A percentile compares a stretch with the other conserved stretches of the same genome.
Conservation (phyloP, 2,113 vertebrate genomes). For the Gadus chalcogrammus region DNA sequence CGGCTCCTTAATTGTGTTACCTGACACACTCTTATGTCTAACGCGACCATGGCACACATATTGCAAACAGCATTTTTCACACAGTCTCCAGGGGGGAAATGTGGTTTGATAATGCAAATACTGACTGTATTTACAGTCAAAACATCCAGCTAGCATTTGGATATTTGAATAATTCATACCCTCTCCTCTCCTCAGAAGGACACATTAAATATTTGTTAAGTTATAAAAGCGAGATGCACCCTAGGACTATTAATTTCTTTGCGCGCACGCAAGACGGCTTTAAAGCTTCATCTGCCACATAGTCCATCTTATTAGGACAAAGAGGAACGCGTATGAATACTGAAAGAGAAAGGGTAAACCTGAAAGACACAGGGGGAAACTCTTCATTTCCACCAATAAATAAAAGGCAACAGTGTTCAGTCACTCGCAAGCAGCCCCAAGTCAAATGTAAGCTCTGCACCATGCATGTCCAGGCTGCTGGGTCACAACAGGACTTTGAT, state of each 20-base stretch:
- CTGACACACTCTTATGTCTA: too few species aligned
- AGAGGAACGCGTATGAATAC: not conserved
- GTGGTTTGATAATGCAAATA: constrained; percentile 26
- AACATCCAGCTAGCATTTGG: constrained; percentile 39
- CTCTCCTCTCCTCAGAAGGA: constrained; percentile 44
- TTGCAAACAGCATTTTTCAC: not conserved
- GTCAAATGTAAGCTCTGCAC: too few species aligned
- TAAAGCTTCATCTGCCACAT: constrained; percentile 24
- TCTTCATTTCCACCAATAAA: too few species aligned
- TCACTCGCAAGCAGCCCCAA: too few species aligned
- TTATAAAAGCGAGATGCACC: constrained; percentile 61
- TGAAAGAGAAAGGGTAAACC: too few species aligned
- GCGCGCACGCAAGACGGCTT: constrained; percentile 11
- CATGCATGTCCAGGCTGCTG: not conserved
- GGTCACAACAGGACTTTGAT: not conserved
- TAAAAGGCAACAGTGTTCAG: too few species aligned
- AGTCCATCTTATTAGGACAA: not conserved
- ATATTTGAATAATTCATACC: constrained; percentile 60
- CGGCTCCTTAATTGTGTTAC: too few species aligned
- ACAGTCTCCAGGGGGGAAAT: constrained; percentile 4
- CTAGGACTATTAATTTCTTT: constrained; percentile 31
- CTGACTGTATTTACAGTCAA: constrained; percentile 19
- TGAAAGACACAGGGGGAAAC: too few species aligned
- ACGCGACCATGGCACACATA: too few species aligned
- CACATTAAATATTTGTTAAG: constrained; percentile 66